Evolutionary conservation across 2,888 invertebrate genomes (phyloP).

Genomic region (Taenaris catops): DNA sequence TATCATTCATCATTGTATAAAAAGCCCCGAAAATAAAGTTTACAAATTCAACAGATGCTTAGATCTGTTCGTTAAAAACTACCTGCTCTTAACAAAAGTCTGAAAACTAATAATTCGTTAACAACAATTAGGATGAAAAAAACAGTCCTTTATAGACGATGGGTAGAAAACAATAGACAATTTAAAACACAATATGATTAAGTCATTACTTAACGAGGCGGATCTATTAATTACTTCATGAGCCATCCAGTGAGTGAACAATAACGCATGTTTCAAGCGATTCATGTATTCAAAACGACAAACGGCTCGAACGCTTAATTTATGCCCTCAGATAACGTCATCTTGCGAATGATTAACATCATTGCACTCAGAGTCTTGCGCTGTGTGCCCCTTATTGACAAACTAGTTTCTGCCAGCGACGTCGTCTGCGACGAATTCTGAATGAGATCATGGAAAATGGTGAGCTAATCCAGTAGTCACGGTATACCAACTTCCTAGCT

Average conservation of each 20-base stretch:
- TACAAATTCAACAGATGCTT: too few species aligned
- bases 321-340: slow-evolving; percentile 57
- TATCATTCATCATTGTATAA: too few species aligned
- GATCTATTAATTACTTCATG: slow-evolving; percentile 20
- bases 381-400: neutral
- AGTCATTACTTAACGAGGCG: slow-evolving; percentile 17
- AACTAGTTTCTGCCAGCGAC: too few species aligned
- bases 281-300: slow-evolving; percentile 36
- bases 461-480: too few species aligned
- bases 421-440: too few species aligned
- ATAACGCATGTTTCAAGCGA: slow-evolving; percentile 28
- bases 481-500: too few species aligned
- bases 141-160: slow-evolving; percentile 1
- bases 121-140: too few species aligned
- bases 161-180: slow-evolving; percentile 8
- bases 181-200: slow-evolving; percentile 17
- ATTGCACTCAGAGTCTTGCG: slow-evolving; percentile 7
- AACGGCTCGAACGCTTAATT: slow-evolving; percentile 47
- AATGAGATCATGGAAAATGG: too few species aligned
- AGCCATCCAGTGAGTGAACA: slow-evolving; percentile 21
- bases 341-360: slow-evolving; percentile 50
- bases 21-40: too few species aligned
- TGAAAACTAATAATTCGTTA: too few species aligned
- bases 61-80: too few species aligned
- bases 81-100: too few species aligned